Base-by-base conservation (phyloP, 2,113 vertebrate genomes). In the Regulus satrapa region DNA sequence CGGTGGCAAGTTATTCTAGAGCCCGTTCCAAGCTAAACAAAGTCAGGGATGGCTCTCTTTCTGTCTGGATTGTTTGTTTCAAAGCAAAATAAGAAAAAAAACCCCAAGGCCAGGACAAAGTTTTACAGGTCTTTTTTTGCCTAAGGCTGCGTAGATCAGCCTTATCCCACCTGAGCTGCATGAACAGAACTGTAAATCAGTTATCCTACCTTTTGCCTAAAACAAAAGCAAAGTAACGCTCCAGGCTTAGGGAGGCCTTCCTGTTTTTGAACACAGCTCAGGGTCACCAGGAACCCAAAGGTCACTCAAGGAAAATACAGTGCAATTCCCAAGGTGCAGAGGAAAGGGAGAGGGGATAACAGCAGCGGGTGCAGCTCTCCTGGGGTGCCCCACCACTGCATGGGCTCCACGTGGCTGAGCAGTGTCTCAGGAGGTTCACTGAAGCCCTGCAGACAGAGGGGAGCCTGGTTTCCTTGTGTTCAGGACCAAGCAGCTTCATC, bases 21-120 rank as follows among this genome's bases (percentile, higher is more conserved):
- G 68, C 46, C 4, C 6, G 31, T 31, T 94, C 85, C 96, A 95
- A 97, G 41, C 54, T 28, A 95, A 94, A 94, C 79, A 86, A 71
- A 88, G 24, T 28, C 76, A 86, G 79, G 72, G 78, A 74, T 18
- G 46, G 51, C 54, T 93, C 67, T 46, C 48, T 80, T 90, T 58
- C 59, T 51, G 64, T 58, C 64, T 92, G 61, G 46, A n/a, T 77
- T 94, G 76, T 77, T 88, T 92, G 55, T 55, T 74, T 67, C 68
- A 34, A 71, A 67, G 40, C 10, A 77, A 90, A 94, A 77, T 17
- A 20, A 59, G 46, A 32, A 73, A 71, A 52, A 72, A 36, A 2
- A 21, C 43, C 72, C 68, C 8, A 9, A 9, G 31, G 76, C 31
- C 64, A 78, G 55, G 55, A 46, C 28, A 10, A 45, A 82, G 15